Percentiles rank a stretch among this genome's conserved stretches.
Evolutionary conservation across 2,888 invertebrate genomes (phyloP).

Genomic region (Polietes domitor): DNA sequence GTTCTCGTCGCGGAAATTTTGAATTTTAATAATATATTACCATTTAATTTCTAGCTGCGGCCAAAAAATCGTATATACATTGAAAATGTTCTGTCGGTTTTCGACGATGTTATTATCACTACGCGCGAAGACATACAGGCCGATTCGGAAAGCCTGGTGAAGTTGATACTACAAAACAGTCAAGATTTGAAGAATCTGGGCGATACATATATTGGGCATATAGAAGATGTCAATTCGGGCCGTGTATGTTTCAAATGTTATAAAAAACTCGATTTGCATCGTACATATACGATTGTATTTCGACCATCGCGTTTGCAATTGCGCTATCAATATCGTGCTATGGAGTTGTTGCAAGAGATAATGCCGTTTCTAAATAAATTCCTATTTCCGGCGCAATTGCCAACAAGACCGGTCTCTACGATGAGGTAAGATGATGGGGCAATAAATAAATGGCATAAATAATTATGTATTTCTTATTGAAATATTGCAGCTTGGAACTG

Average conservation of each 20-base stretch:
- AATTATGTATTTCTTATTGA: neutral
- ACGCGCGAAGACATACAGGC: conserved; percentile 29
- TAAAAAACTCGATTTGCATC: neutral
- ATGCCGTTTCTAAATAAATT: neutral
- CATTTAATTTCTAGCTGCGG: conserved; percentile 32
- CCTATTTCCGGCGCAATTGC: neutral
- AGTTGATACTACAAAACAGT: conserved; percentile 36
- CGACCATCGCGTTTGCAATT: neutral
- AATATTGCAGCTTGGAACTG: conserved; percentile 63
- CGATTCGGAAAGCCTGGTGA: neutral
- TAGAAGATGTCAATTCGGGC: conserved; percentile 25
- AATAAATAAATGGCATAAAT: neutral
- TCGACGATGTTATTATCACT: conserved; percentile 54
- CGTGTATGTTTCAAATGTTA: conserved; percentile 4
- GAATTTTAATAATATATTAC: no score
- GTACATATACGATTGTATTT: conserved; percentile 2
- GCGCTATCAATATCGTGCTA: conserved; percentile 21
- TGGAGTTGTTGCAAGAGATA: neutral
- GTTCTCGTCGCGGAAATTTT: no score
- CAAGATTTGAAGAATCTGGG: conserved; percentile 19
- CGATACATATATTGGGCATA: conserved; percentile 34
- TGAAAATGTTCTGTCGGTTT: conserved; percentile 46
- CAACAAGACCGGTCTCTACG: neutral
- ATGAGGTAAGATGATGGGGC: conserved; percentile 16
- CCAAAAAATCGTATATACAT: conserved; percentile 38